Evolutionary conservation across 2,888 invertebrate species (phyloP), one percentile per base, ranked within the genome.

Genomic region (Eupithecia vulgata): DNA sequence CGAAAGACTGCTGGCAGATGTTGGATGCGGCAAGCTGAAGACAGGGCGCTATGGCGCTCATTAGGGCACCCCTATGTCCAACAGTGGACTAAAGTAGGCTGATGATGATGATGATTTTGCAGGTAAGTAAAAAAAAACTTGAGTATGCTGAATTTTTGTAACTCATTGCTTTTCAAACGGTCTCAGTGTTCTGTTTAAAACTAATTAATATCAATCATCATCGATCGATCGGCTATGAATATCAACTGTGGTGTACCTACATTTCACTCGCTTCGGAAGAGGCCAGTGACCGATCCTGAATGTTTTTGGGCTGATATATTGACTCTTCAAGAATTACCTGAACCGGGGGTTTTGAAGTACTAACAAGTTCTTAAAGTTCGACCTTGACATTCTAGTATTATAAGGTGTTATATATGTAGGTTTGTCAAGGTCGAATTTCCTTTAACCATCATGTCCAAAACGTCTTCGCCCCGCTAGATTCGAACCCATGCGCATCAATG

Each of bases 91-190:
- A n/a, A n/a, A n/a, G n/a, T n/a, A n/a, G n/a, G n/a, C n/a, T n/a
- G n/a, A n/a, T n/a, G n/a, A n/a, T n/a, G n/a, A n/a, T n/a, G n/a
- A n/a, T n/a, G n/a, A n/a, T n/a, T n/a, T n/a, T n/a, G n/a, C n/a
- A n/a, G 94, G 95, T 93, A 77, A 37, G 37, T 34, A 52, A 52
- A 52, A 52, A 48, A 52, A 21, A 52, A 52, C 7, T 0, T 5
- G 7, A n/a, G n/a, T n/a, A 1, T n/a, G 3, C 21, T 52, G 48
- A 52, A 52, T 21, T 52, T 5, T 45, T 7, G n/a, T 45, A 37
- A 37, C 8, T 37, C 1, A 10, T 40, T 3, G 10, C 21, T 10
- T 52, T 52, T 52, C 17, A 48, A n/a, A n/a, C 2, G 48, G 45
- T 45, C 2, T 45, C n/a, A 8, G 48, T 52, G 0, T 40, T 40